phyloP scores from a whole-genome alignment of 2,888 invertebrate genomes.

The Leucania comma region DNA sequence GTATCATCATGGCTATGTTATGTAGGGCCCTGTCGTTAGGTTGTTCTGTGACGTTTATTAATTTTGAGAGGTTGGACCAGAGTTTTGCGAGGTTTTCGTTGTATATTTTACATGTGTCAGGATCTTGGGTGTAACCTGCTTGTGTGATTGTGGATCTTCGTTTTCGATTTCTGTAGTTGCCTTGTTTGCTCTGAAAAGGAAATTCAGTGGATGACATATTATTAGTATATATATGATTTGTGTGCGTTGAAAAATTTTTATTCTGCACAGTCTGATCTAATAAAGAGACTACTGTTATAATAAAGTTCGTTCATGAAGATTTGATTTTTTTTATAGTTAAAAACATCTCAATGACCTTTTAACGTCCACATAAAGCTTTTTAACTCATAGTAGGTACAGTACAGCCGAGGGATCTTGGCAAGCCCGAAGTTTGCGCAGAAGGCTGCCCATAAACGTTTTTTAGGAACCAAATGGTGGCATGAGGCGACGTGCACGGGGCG shows the following conservation, averaged over 20 bases:
- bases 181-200: constrained; percentile 35
- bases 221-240: background rate
- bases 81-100: constrained; percentile 62
- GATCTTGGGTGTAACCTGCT: constrained; percentile 62
- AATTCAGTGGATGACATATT: constrained; percentile 3
- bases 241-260: background rate
- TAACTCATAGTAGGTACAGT: no score
- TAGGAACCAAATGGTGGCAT: no score
- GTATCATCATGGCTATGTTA: constrained; percentile 63
- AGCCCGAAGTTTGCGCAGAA: no score
- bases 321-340: background rate
- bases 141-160: constrained; percentile 49
- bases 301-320: background rate
- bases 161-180: constrained; percentile 2
- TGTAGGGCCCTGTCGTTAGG: constrained; percentile 53
- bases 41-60: constrained; percentile 37
- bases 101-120: constrained; percentile 62
- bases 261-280: background rate
- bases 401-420: no score
- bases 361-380: background rate
- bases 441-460: no score
- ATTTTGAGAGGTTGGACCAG: constrained; percentile 57
- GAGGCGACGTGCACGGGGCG: no score
- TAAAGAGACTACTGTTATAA: background rate
- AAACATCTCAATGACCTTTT: background rate